phyloP scores from a whole-genome alignment of 30 jellyfish, hydroid and myxozoan genomes.

The Morbakka virulenta region DNA sequence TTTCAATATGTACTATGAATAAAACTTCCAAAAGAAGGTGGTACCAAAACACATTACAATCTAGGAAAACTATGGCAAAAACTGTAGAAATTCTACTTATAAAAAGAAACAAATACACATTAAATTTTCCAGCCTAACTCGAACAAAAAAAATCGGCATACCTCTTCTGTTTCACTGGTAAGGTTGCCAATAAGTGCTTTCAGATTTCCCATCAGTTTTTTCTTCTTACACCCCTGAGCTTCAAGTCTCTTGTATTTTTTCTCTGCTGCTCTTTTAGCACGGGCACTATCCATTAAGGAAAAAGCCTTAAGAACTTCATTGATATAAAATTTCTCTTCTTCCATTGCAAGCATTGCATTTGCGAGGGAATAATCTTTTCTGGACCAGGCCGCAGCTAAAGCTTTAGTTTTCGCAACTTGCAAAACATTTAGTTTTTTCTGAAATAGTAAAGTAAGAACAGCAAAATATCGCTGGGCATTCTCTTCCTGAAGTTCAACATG shows the following conservation, averaged over 20 bases:
- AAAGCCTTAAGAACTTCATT: conserved; percentile 63
- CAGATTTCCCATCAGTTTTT: conserved; percentile 22
- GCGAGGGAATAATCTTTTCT: conserved; percentile 47
- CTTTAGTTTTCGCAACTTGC: conserved; percentile 27
- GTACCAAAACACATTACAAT: no score
- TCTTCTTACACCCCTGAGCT: conserved; percentile 56
- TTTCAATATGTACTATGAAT: no score
- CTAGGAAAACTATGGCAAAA: no score
- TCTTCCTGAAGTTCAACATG: conserved; percentile 37
- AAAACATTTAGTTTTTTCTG: conserved; percentile 3
- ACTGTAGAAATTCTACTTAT: no score
- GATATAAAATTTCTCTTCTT: conserved; percentile 41
- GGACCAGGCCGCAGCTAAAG: conserved; percentile 77
- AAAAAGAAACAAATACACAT: neutral
- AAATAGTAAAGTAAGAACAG: conserved; percentile 15
- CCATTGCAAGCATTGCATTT: conserved; percentile 25
- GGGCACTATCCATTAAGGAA: conserved; percentile 35
- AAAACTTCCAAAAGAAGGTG: no score
- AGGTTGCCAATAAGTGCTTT: conserved; percentile 43
- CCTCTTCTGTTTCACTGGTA: no score
- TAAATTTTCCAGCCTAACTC: neutral
- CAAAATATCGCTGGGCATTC: conserved; percentile 33
- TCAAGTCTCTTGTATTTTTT: conserved; percentile 23
- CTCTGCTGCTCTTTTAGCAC: conserved; percentile 30
- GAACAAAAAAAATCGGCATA: neutral